phyloP scores from a whole-genome alignment of 2,888 invertebrate species.

The Andricus quercusramuli region DNA sequence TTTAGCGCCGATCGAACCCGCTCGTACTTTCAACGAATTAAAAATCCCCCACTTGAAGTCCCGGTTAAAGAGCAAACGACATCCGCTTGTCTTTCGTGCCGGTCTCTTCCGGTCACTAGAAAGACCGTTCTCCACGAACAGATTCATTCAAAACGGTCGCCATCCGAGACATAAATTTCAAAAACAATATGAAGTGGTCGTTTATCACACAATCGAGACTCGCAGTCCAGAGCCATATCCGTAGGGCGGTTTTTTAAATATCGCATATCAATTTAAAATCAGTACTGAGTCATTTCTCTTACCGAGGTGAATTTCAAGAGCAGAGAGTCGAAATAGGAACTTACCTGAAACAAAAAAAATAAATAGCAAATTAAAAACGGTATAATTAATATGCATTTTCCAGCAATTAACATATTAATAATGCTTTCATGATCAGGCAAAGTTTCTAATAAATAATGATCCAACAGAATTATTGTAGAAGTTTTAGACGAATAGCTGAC shows the following conservation, averaged over 20 bases:
- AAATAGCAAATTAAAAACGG: neutral
- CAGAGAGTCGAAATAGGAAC: neutral
- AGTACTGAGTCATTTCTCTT: neutral
- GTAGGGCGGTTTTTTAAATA: neutral
- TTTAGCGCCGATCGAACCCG: conserved; percentile 44
- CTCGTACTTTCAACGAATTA: conserved; percentile 48
- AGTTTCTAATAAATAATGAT: too few relatives aligned
- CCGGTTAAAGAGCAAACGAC: conserved; percentile 47
- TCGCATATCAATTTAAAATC: neutral
- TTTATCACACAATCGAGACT: neutral
- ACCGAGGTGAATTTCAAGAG: neutral
- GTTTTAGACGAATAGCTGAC: neutral
- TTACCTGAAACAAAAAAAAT: conserved; percentile 20
- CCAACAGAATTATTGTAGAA: neutral
- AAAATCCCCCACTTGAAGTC: conserved; percentile 37
- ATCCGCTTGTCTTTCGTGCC: conserved; percentile 48
- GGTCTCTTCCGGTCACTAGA: conserved; percentile 41
- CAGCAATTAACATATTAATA: neutral
- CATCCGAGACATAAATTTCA: conserved; percentile 22
- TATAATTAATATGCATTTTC: neutral
- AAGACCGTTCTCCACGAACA: conserved; percentile 34
- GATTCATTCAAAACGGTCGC: conserved; percentile 39
- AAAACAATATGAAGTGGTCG: neutral
- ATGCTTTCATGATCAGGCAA: neutral
- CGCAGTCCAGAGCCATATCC: neutral